Percentiles rank a stretch among this genome's conserved stretches.
Conservation (phyloP, 2,797 vertebrate genomes). For the Melanotaenia trifasciata region DNA sequence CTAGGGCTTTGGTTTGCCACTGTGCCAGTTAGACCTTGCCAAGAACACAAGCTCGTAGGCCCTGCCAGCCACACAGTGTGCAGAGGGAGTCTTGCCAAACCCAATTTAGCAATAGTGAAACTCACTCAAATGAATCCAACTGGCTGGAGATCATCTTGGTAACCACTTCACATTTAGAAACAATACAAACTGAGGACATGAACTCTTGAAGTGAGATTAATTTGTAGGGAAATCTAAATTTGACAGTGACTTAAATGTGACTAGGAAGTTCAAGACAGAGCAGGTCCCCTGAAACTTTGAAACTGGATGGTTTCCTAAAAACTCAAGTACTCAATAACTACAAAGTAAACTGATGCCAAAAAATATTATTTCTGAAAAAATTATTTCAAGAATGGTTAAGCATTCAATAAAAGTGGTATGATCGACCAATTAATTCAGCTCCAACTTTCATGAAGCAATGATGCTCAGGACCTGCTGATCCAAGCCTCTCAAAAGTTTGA, state of each 20-base stretch:
- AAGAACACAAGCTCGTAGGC: conserved; percentile 42
- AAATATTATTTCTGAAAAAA: too few relatives aligned
- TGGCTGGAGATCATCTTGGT: conserved; percentile 23
- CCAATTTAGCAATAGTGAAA: conserved; percentile 50
- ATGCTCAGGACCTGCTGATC: not conserved
- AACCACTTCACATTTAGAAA: conserved; percentile 22
- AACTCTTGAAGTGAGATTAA: conserved; percentile 7
- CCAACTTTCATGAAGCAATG: not conserved
- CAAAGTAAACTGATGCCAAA: too few relatives aligned
- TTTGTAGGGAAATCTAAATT: not conserved
- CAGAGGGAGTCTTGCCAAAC: conserved; percentile 41
- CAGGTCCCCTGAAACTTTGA: not conserved
- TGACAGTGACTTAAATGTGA: not conserved
- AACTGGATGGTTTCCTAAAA: not conserved
- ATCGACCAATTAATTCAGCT: not conserved
- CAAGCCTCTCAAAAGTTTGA: not conserved
- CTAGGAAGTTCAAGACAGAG: not conserved
- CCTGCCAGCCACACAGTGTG: conserved; percentile 47
- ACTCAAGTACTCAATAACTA: not conserved
- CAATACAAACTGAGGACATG: conserved; percentile 7
- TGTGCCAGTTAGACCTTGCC: conserved; percentile 43
- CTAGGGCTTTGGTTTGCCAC: conserved; percentile 30
- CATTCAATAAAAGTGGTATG: too few relatives aligned
- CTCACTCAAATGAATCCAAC: conserved; percentile 33
- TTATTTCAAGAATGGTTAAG: too few relatives aligned